Evolutionary conservation across 2,113 vertebrate genomes (phyloP).

Genomic region (Ochotona curzoniae): DNA sequence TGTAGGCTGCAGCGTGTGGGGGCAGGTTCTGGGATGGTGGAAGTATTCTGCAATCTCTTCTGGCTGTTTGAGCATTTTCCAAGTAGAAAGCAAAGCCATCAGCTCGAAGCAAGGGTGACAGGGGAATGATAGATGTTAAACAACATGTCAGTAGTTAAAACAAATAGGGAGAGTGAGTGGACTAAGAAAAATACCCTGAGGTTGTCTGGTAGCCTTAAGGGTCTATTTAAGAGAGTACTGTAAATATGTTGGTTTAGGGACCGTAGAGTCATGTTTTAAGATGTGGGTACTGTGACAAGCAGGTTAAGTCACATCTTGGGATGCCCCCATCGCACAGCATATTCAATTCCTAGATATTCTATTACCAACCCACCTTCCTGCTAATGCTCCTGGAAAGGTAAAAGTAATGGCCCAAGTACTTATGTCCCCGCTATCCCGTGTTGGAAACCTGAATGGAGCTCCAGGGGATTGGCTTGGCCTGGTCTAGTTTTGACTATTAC

Average conservation of each 20-base stretch:
- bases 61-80: slow-evolving; percentile 18
- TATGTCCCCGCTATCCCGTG: too few species aligned
- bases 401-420: too few species aligned
- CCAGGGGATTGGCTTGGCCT: too few species aligned
- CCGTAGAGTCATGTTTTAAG: too few species aligned
- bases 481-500: too few species aligned
- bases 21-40: not conserved
- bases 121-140: not conserved
- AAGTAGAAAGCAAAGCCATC: slow-evolving; percentile 39
- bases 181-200: not conserved
- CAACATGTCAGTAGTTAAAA: not conserved
- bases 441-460: too few species aligned
- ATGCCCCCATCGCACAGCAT: too few species aligned
- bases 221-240: not conserved
- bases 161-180: not conserved
- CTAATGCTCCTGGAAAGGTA: too few species aligned
- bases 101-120: not conserved
- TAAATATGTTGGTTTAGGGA: not conserved
- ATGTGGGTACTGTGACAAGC: too few species aligned
- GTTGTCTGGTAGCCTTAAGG: not conserved
- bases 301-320: too few species aligned
- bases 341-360: too few species aligned
- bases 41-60: not conserved
- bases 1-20: not conserved
- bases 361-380: too few species aligned